Percentiles rank a stretch among this genome's conserved stretches.
Conservation (phyloP, 2,888 invertebrate genomes). For the Nezara viridula region DNA sequence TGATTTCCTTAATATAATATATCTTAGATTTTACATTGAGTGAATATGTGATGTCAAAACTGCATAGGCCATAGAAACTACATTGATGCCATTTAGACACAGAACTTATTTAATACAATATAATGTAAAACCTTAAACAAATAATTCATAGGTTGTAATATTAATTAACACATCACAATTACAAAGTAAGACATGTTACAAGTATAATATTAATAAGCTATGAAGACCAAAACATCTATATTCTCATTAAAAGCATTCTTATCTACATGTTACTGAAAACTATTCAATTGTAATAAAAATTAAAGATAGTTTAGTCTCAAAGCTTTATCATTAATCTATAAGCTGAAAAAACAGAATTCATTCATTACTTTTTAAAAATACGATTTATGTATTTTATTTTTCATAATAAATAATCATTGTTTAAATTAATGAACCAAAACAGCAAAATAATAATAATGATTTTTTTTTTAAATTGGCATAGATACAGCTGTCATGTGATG, state of each 20-base stretch:
- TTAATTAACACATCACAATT: slow-evolving; percentile 41
- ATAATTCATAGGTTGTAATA: slow-evolving; percentile 29
- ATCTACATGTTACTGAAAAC: background rate
- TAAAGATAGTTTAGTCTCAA: background rate
- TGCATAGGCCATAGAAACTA: slow-evolving; percentile 60
- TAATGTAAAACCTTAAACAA: slow-evolving; percentile 50
- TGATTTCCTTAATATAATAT: slow-evolving; percentile 6
- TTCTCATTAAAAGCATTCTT: background rate
- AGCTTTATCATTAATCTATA: background rate
- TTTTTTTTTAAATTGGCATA: background rate
- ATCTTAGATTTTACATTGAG: slow-evolving; percentile 53
- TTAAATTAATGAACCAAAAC: background rate
- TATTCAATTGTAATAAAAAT: background rate
- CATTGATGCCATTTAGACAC: slow-evolving; percentile 53
- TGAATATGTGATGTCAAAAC: slow-evolving; percentile 57
- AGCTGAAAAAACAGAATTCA: background rate
- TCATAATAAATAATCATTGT: background rate
- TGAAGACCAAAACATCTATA: slow-evolving; percentile 23
- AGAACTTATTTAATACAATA: slow-evolving; percentile 47
- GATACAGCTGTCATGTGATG: background rate
- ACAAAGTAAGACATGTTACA: slow-evolving; percentile 16
- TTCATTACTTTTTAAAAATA: background rate
- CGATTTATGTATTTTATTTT: background rate
- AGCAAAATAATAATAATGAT: background rate
- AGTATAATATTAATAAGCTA: slow-evolving; percentile 29